These are phyloP conservation scores for Lepidurus packardi DNA, from an alignment of 1,140 invertebrate species.

Conservation along the genomic window DNA sequence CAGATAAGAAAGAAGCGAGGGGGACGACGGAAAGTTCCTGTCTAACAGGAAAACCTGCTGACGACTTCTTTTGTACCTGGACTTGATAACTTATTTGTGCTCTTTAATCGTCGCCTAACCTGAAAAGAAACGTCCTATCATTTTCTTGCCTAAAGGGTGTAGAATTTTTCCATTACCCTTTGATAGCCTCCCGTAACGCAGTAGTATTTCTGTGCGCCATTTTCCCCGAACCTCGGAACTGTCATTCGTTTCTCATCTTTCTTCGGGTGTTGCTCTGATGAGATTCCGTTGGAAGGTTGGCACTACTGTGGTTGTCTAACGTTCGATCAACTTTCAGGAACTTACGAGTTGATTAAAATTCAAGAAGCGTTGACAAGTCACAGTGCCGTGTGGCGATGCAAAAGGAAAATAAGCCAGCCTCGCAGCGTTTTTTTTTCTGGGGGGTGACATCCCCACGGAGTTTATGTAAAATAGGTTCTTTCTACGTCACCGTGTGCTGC, in stretches of 20 bases:
- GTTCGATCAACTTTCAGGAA: neutral
- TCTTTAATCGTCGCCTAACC: neutral
- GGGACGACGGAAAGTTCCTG: neutral
- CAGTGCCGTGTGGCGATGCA: neutral
- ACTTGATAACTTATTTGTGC: constrained; percentile 4
- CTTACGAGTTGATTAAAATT: neutral
- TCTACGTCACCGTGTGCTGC: neutral
- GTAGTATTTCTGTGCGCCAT: too few relatives aligned
- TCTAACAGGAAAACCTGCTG: neutral
- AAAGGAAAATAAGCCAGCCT: neutral
- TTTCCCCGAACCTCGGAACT: too few relatives aligned
- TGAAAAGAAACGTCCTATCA: neutral
- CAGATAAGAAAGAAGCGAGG: constrained; percentile 10
- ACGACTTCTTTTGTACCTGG: neutral
- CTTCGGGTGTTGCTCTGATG: neutral
- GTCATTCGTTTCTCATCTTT: too few relatives aligned
- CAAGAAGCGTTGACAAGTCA: neutral
- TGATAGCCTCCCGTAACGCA: too few relatives aligned
- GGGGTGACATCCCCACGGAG: neutral
- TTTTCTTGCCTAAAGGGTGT: neutral
- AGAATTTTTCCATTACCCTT: neutral
- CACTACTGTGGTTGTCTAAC: neutral
- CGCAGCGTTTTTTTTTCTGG: neutral
- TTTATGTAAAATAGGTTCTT: constrained; percentile 20
- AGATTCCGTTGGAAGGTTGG: neutral